Evolutionary conservation across 2,888 invertebrate species (phyloP), one percentile per base, ranked within the genome.

Genomic region (Temnothorax rugatulus): DNA sequence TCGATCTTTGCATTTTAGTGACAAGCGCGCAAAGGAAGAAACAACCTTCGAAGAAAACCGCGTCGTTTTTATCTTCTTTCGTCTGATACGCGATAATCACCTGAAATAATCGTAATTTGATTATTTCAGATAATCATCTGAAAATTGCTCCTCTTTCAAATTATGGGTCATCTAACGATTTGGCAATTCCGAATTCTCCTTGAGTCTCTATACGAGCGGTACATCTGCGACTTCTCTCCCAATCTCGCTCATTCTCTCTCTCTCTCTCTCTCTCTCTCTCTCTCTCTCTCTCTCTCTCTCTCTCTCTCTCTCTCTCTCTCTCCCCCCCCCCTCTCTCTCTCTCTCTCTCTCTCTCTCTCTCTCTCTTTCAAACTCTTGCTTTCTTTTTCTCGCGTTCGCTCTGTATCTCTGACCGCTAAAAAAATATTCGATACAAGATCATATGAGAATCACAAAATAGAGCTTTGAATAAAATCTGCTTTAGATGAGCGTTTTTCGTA

Each of bases 171-270:
- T 29, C 8, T 38, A 73, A 81, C 34, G 34, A 73, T 59, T 71
- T 79, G 38, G 34, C 47, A 59, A 71, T 81, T 47, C 25, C 38
- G 34, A 3, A 71, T 81, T 73, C 34, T 81, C 59, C 54, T 64
- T 11, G 91, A 92, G 92, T 92, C 90, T 90, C 91, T 91, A 92
- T 91, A 84, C 92, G 92, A 93, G 91, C 91, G 88, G 86, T 90
- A 90, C 87, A 89, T 89, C 85, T 90, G 89, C 91, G 88, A 90
- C 89, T 88, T 87, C 84, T 90, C 54, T 81, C 64, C 44, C 34
- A 81, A 71, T 66, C 34, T 83, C 47, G 57, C 68, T 79, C 61
- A 57, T 84, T 73, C 64, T 85, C 61, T 79, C 41, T 77, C 50
- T 83, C 59, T 83, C 69, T 77, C 73, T 69, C 81, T 52, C 83